A percentile compares a stretch with the other conserved stretches of the same genome.
Evolutionary conservation across 2,113 vertebrate genomes (phyloP).

Genomic region (Scolopax mira): DNA sequence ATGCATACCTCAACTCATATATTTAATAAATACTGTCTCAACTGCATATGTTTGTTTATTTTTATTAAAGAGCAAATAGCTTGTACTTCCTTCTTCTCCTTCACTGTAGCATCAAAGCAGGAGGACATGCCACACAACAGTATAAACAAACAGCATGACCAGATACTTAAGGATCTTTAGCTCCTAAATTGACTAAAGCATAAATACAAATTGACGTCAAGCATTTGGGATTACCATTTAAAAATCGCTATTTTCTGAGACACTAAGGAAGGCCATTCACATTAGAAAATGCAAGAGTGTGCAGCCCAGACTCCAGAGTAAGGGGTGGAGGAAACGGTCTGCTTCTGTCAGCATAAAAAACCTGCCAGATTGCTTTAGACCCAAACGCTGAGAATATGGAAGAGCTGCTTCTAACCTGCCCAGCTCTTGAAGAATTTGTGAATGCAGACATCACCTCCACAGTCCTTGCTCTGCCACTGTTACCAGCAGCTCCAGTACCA

Average conservation of each 20-base stretch:
- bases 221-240: background rate
- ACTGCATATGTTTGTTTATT: background rate
- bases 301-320: background rate
- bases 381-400: background rate
- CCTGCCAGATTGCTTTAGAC: background rate
- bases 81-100: slow-evolving; percentile 15
- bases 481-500: background rate
- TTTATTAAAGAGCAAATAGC: slow-evolving; percentile 15
- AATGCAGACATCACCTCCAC: background rate
- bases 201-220: slow-evolving; percentile 29
- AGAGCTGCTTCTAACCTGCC: background rate
- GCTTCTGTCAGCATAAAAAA: background rate
- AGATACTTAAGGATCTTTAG: slow-evolving; percentile 32
- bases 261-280: background rate
- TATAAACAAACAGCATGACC: slow-evolving; percentile 19
- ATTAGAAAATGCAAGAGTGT: background rate
- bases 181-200: slow-evolving; percentile 21
- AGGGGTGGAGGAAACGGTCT: background rate
- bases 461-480: background rate
- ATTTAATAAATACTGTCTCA: slow-evolving; percentile 13
- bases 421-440: background rate
- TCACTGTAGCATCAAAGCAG: background rate
- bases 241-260: background rate
- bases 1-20: background rate
- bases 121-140: background rate